Percentiles rank a stretch among this genome's conserved stretches.
phyloP scores from a whole-genome alignment of 2,113 vertebrate genomes.

The Saccopteryx bilineata region DNA sequence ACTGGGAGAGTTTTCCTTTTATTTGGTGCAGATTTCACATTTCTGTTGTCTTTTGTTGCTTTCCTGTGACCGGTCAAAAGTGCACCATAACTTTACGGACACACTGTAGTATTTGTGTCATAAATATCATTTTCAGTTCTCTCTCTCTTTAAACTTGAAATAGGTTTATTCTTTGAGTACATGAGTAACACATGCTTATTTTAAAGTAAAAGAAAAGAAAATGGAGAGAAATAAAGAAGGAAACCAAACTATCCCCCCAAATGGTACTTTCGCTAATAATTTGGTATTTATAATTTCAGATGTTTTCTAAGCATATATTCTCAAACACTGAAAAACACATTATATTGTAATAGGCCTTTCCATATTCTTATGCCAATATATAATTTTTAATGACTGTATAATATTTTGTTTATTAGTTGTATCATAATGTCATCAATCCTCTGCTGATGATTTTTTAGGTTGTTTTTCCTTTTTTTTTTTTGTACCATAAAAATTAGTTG shows the following conservation, averaged over 20 bases:
- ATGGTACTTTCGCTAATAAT: neutral
- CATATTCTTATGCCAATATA: neutral
- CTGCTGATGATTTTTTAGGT: neutral
- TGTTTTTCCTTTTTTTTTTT: neutral
- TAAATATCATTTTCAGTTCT: neutral
- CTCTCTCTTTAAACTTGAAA: slow-evolving; percentile 4
- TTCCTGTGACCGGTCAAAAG: no score
- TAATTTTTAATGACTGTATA: neutral
- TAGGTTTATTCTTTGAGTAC: neutral
- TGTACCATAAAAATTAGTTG: slow-evolving; percentile 4
- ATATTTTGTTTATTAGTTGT: neutral
- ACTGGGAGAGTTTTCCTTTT: no score
- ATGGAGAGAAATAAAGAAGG: slow-evolving; percentile 1
- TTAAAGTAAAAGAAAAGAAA: neutral
- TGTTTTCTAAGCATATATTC: neutral
- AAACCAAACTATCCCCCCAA: neutral
- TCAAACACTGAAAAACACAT: neutral
- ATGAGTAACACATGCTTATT: neutral
- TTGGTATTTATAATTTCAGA: slow-evolving; percentile 24
- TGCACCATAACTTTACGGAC: no score
- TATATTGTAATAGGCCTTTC: neutral
- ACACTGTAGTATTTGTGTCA: neutral
- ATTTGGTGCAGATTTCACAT: no score
- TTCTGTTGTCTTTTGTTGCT: no score
- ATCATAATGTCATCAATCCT: neutral